These are phyloP conservation scores for Bombus confusus DNA, from an alignment of 1,140 invertebrate species.

Conservation along the genomic window DNA sequence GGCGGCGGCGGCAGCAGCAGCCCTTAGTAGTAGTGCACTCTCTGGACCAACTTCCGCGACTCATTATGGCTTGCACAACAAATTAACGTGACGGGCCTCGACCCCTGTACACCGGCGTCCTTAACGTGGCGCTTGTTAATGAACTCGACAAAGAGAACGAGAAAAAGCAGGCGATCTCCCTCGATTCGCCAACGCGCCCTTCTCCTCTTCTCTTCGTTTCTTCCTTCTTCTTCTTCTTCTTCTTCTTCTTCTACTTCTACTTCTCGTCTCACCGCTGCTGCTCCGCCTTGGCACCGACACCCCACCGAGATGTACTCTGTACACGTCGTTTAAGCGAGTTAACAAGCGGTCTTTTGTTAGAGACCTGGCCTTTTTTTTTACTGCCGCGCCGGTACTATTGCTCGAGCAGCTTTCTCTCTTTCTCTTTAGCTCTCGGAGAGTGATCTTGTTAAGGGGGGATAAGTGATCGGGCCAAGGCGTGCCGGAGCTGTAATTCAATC, in stretches of 20 bases:
- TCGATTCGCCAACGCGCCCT: constrained; percentile 22
- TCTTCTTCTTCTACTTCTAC: neutral
- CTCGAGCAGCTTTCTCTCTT: constrained; percentile 2
- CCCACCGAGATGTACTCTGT: constrained; percentile 46
- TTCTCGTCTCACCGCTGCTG: neutral
- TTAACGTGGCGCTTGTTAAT: constrained; percentile 57
- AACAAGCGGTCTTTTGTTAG: constrained; percentile 52
- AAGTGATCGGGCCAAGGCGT: constrained; percentile 28
- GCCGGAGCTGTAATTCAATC: constrained; percentile 18
- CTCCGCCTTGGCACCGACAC: constrained; percentile 33
- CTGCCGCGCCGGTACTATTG: constrained; percentile 35
- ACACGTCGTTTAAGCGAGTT: constrained; percentile 54
- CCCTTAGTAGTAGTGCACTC: constrained; percentile 44
- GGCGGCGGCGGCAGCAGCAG: neutral
- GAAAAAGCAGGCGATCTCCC: constrained; percentile 52
- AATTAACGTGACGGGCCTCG: constrained; percentile 54
- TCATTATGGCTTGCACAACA: constrained; percentile 59
- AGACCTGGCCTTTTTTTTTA: constrained; percentile 41
- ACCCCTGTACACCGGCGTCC: constrained; percentile 44
- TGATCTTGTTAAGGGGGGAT: constrained; percentile 21
- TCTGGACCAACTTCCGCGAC: constrained; percentile 54
- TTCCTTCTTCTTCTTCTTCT: neutral
- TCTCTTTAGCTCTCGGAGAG: neutral
- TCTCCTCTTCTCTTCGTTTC: neutral
- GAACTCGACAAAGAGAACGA: constrained; percentile 55